Base-by-base conservation (phyloP, 2,113 vertebrate genomes). In the Catharus bicknelli region DNA sequence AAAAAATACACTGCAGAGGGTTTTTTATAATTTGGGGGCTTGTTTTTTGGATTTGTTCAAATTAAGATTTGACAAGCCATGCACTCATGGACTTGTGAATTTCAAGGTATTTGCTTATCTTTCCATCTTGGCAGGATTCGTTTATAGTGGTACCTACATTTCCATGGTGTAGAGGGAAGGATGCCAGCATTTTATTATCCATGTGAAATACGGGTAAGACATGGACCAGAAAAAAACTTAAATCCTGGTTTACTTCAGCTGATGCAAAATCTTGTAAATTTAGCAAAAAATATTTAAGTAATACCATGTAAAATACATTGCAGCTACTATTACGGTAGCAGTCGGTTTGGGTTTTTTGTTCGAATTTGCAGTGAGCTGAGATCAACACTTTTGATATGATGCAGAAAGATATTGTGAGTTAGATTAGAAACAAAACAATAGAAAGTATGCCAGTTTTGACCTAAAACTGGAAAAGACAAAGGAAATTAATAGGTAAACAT, bases 1-100 rank as follows among this genome's bases (percentile, higher is more conserved):
- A 69, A 68, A 51, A 34, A 6, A 16, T 8, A 32, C 5, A 38
- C 3, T 30, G 6, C 3, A 4, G 5, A 13, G 2, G 0, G 1
- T 9, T 61, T 70, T 50, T 58, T 66, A 16, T 50, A 36, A 2
- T 38, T 77, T 40, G 18, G 8, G 1, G 5, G 47, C 27, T 51
- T 42, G 8, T 11, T 16, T 29, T 30, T 34, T 30, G 13, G 5
- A 3, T 26, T 38, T 25, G 29, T 50, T 3, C 5, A 13, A n/a
- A 38, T 40, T 61, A 68, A 19, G 12, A 69, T 83, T 88, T 80
- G 26, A 23, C 4, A 43, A 64, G 4, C 1, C 19, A 10, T 16
- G 4, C 3, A 32, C 13, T 36, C 34, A 53, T 15, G 19, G 40
- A 29, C 30, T 57, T 53, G 26, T 68, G 50, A 64, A 59, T 86